A percentile compares a stretch with the other conserved stretches of the same genome.
Conservation (phyloP, 1,140 invertebrate genomes). For the Drosophila equinoxialis region DNA sequence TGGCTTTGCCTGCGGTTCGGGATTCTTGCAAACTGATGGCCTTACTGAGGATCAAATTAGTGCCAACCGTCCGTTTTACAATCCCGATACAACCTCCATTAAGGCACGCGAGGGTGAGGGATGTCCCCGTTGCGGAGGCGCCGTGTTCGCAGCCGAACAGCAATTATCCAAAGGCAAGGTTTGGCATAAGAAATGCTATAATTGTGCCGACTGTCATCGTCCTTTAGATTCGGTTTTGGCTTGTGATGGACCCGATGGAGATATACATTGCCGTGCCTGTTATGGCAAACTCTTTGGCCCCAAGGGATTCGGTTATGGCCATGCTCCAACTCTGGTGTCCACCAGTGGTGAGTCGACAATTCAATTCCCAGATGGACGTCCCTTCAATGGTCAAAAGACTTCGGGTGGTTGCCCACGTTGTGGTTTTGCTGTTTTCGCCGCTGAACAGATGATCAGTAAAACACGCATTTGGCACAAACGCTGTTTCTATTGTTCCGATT, state of each 20-base stretch:
- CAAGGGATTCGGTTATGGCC: constrained; percentile 95
- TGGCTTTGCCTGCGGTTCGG: constrained; percentile 97
- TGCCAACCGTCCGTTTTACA: constrained; percentile 89
- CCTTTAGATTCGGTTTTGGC: constrained; percentile 96
- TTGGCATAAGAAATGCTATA: constrained; percentile 98
- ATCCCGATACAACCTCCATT: constrained; percentile 93
- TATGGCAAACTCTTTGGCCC: constrained; percentile 95
- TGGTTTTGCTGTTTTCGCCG: constrained; percentile 94
- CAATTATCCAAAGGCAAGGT: constrained; percentile 96
- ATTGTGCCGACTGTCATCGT: constrained; percentile 95
- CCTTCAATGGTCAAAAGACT: constrained; percentile 84
- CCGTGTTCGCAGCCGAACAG: constrained; percentile 97
- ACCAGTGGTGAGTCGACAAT: constrained; percentile 88
- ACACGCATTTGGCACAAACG: constrained; percentile 96
- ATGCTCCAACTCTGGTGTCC: constrained; percentile 92
- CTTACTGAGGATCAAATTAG: constrained; percentile 93
- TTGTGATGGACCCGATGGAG: constrained; percentile 94
- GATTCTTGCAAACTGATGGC: constrained; percentile 95
- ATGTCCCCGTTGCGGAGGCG: constrained; percentile 95
- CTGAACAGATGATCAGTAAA: constrained; percentile 97
- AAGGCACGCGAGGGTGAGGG: constrained; percentile 94
- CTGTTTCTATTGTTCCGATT: constrained; percentile 97
- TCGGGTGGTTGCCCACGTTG: constrained; percentile 90
- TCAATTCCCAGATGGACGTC: constrained; percentile 85
- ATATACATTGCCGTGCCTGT: constrained; percentile 94